Conservation (phyloP, 1,140 invertebrate species). For the Macrostomum lignano region DNA sequence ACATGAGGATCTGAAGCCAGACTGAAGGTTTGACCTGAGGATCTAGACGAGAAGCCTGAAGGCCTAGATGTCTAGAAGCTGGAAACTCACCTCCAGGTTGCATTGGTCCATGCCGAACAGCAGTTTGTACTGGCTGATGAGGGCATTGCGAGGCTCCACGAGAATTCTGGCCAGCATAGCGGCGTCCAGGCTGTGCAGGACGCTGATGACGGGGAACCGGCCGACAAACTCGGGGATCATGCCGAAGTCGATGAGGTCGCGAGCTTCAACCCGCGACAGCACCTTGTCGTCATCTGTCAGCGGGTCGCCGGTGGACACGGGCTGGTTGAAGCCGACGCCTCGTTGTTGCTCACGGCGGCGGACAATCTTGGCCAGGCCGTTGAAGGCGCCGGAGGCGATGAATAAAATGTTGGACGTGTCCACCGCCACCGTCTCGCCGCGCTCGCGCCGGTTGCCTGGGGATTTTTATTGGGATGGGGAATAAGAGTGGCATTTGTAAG, state of each 20-base stretch:
- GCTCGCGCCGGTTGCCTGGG: background rate
- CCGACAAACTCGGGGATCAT: slow-evolving; percentile 59
- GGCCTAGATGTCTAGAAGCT: no score
- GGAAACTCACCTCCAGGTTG: no score
- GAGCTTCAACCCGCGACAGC: slow-evolving; percentile 56
- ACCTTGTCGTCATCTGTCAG: slow-evolving; percentile 33
- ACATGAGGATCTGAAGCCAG: no score
- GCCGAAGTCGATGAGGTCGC: slow-evolving; percentile 76
- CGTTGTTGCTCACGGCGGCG: slow-evolving; percentile 67
- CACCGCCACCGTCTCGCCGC: slow-evolving; percentile 74
- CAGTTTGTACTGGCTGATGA: slow-evolving; percentile 53
- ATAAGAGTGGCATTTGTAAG: no score
- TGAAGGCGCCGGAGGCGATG: slow-evolving; percentile 88
- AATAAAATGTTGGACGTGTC: slow-evolving; percentile 98
- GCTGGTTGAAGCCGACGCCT: slow-evolving; percentile 16
- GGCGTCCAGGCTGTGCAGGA: slow-evolving; percentile 72
- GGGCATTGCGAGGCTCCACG: slow-evolving; percentile 78
- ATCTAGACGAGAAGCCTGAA: no score
- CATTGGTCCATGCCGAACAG: slow-evolving; percentile 46
- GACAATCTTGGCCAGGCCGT: slow-evolving; percentile 72
- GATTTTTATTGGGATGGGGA: no score
- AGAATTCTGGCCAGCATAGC: slow-evolving; percentile 72
- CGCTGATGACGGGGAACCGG: slow-evolving; percentile 53
- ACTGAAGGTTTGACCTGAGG: no score
- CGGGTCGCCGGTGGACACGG: background rate